Evolutionary conservation across 2,797 vertebrate genomes (phyloP).

Genomic region (Mus spretus): DNA sequence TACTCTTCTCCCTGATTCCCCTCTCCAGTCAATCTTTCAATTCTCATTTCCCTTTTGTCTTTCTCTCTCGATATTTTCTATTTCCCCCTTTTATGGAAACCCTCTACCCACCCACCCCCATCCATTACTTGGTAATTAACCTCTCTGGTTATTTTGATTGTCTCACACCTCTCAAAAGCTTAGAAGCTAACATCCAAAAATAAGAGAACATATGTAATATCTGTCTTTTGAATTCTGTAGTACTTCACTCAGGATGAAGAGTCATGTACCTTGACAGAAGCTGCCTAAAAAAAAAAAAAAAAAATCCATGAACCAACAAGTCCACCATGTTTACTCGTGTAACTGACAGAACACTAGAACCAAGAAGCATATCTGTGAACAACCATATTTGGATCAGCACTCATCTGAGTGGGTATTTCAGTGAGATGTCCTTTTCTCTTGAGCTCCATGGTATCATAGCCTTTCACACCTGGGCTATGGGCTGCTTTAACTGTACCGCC

Average conservation of each 20-base stretch:
- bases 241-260: not conserved
- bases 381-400: not conserved
- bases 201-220: not conserved
- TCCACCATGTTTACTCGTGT: too few species aligned
- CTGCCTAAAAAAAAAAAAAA: not conserved
- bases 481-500: constrained; percentile 50
- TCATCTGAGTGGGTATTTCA: constrained; percentile 25
- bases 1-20: not conserved
- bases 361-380: not conserved
- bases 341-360: not conserved
- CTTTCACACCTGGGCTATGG: not conserved
- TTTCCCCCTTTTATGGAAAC: not conserved
- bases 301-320: fast-evolving
- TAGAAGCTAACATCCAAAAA: not conserved
- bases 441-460: not conserved
- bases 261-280: not conserved
- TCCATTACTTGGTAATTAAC: not conserved
- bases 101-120: too few species aligned
- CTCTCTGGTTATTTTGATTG: not conserved
- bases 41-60: not conserved
- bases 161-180: not conserved
- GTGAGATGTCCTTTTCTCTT: constrained; percentile 58
- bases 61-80: not conserved
- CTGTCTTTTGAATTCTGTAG: not conserved
- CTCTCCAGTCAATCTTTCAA: not conserved